Evolutionary conservation across 2,113 vertebrate species (phyloP).

Genomic region (Barnardius zonarius): DNA sequence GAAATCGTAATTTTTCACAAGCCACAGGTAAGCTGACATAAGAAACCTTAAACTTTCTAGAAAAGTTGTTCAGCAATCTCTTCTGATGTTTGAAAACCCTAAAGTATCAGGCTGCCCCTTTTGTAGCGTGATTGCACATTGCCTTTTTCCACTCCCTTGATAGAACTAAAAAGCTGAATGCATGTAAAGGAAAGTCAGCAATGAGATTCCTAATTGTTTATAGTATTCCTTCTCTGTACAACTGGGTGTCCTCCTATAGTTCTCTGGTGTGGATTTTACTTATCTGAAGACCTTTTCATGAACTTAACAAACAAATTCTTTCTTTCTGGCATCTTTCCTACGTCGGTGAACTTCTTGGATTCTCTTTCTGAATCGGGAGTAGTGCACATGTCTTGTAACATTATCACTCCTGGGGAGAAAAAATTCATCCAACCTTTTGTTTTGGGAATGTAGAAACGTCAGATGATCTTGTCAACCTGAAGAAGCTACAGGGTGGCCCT

Average conservation of each 20-base stretch:
- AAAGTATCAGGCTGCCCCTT: not conserved
- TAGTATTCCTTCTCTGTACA: not conserved
- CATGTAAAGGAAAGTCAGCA: not conserved
- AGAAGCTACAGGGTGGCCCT: not conserved
- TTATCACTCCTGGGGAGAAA: not conserved
- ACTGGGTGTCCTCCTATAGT: not conserved
- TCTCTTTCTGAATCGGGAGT: slow-evolving; percentile 16
- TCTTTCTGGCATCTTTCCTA: slow-evolving; percentile 30
- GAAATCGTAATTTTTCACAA: not conserved
- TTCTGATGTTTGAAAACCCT: not conserved
- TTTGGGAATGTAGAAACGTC: slow-evolving; percentile 16
- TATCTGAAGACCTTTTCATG: slow-evolving; percentile 48
- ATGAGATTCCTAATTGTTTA: not conserved
- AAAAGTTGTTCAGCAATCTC: not conserved
- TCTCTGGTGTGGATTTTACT: slow-evolving; percentile 10
- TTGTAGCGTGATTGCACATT: not conserved
- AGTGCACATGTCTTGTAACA: slow-evolving; percentile 14
- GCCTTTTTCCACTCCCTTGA: not conserved
- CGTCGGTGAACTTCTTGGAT: slow-evolving; percentile 7
- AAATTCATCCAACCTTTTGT: not conserved
- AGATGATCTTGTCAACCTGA: slow-evolving; percentile 13
- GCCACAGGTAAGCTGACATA: not conserved
- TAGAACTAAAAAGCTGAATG: not conserved
- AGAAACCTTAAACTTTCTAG: not conserved
- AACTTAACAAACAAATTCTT: slow-evolving; percentile 31